A percentile compares a stretch with the other conserved stretches of the same genome.
Conservation (phyloP, 2,113 vertebrate genomes). For the Ahaetulla prasina region DNA sequence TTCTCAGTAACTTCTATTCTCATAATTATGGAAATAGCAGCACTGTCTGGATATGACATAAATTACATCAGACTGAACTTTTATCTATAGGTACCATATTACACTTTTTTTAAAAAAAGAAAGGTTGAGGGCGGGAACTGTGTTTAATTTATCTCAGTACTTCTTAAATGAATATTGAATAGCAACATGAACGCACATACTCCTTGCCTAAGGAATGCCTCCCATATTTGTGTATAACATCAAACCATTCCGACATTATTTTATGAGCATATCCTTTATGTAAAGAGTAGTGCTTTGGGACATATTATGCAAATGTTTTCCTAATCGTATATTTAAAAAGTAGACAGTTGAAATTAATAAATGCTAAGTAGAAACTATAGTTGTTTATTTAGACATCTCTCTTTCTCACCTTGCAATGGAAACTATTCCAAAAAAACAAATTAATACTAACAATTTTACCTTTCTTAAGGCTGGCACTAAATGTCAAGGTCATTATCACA, state of each 20-base stretch:
- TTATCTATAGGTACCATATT: not conserved
- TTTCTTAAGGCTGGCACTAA: not conserved
- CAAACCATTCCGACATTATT: constrained; percentile 58
- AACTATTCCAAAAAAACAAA: not conserved
- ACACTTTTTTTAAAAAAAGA: not conserved
- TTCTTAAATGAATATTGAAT: constrained; percentile 58
- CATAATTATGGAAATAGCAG: not conserved
- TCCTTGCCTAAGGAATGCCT: constrained; percentile 57
- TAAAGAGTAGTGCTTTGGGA: constrained; percentile 51
- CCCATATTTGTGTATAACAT: constrained; percentile 60
- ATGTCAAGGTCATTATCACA: not conserved
- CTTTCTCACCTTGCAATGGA: not conserved
- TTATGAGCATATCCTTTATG: constrained; percentile 60
- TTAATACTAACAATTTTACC: constrained; percentile 2
- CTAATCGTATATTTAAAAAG: constrained; percentile 58
- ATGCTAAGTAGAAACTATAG: not conserved
- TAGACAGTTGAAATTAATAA: constrained; percentile 53
- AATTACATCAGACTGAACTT: not conserved
- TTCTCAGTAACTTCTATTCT: not conserved
- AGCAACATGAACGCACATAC: constrained; percentile 30
- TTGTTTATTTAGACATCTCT: not conserved
- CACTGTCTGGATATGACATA: not conserved
- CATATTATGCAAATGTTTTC: constrained; percentile 67
- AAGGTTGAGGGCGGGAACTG: not conserved
- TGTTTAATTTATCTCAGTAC: constrained; percentile 28